Evolutionary conservation across 2,113 vertebrate species (phyloP).

Genomic region (Clarias gariepinus): DNA sequence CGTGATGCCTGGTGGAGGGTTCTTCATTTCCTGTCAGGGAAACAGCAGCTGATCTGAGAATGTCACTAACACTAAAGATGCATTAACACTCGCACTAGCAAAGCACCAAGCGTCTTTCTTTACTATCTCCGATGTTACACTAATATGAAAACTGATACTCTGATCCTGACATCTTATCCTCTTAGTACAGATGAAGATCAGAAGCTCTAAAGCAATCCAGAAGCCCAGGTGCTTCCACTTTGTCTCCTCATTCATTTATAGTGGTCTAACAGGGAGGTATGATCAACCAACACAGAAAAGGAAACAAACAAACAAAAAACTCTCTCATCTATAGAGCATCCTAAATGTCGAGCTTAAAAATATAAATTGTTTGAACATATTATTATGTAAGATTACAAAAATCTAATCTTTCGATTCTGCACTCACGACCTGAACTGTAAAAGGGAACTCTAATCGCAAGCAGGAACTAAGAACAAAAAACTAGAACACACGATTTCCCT

Average conservation of each 20-base stretch:
- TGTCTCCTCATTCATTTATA: neutral
- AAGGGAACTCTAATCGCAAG: no score
- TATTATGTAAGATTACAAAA: neutral
- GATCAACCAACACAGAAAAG: neutral
- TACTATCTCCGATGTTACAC: neutral
- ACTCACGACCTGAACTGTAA: neutral
- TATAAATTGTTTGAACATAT: neutral
- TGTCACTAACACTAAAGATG: neutral
- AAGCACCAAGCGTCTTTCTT: neutral
- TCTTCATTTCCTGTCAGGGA: slow-evolving; percentile 63
- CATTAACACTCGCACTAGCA: neutral
- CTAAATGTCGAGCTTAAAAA: no score
- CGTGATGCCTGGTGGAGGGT: slow-evolving; percentile 61
- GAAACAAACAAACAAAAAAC: neutral
- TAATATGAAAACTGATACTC: neutral
- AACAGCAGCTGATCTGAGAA: neutral
- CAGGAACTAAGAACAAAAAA: no score
- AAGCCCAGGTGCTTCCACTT: neutral
- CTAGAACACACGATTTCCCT: neutral
- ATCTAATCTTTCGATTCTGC: neutral
- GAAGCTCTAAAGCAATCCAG: neutral
- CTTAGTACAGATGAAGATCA: neutral
- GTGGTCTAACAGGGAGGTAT: neutral
- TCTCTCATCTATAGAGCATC: neutral
- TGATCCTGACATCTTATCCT: neutral